These are phyloP conservation scores for Drosophila borborema DNA, from an alignment of 2,888 invertebrate species.

Conservation along the genomic window DNA sequence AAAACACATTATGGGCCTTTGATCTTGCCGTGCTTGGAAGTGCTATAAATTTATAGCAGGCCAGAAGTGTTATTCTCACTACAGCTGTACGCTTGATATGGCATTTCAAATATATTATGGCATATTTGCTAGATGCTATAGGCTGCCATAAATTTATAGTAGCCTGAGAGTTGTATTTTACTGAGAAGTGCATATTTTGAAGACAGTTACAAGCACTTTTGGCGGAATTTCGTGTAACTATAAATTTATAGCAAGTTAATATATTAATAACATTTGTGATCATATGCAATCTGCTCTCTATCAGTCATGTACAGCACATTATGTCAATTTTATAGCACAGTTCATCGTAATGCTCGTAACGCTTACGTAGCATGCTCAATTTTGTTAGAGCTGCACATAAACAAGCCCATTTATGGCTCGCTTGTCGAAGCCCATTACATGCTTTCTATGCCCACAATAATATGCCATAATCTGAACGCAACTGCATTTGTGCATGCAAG, in stretches of 20 bases:
- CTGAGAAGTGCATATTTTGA: no score
- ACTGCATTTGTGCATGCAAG: constrained; percentile 55
- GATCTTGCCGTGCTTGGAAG: constrained; percentile 46
- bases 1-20: constrained; percentile 59
- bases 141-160: constrained; percentile 9
- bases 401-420: constrained; percentile 24
- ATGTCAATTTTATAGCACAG: constrained; percentile 1
- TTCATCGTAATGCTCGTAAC: background rate
- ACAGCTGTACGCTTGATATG: background rate
- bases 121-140: background rate
- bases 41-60: constrained; percentile 31
- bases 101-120: background rate
- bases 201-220: background rate
- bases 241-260: constrained; percentile 1
- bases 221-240: background rate
- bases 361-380: constrained; percentile 30
- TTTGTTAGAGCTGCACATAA: constrained; percentile 24
- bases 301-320: background rate
- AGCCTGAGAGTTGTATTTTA: background rate
- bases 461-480: constrained; percentile 42
- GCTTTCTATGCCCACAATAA: constrained; percentile 44
- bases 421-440: constrained; percentile 29
- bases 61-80: constrained; percentile 1
- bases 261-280: background rate
- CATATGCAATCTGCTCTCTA: background rate